phyloP scores from a whole-genome alignment of 2,113 vertebrate genomes.

The sheep (Ovis aries) region DNA sequence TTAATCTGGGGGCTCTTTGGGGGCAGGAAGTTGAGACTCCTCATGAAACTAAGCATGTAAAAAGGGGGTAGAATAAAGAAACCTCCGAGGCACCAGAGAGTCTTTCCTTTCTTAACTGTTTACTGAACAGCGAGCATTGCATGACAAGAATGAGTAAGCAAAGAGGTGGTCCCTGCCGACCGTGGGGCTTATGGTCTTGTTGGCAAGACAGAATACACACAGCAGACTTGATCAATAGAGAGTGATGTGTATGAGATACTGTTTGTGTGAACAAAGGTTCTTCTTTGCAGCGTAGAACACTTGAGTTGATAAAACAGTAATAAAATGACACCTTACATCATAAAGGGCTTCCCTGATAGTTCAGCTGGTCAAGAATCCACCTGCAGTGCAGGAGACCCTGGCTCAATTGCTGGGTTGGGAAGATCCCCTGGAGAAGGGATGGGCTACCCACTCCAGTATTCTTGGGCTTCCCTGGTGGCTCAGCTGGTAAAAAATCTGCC shows the following conservation, averaged over 20 bases:
- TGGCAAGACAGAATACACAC: neutral
- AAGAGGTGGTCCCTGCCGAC: accelerated
- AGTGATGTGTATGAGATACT: accelerated
- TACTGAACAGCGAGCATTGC: neutral
- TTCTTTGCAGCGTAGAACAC: neutral
- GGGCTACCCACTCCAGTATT: neutral
- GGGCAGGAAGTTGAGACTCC: neutral
- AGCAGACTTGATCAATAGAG: accelerated
- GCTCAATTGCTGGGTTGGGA: neutral
- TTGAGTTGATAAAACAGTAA: accelerated
- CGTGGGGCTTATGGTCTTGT: neutral
- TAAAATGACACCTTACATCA: accelerated
- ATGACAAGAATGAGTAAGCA: neutral
- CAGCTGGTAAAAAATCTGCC: neutral
- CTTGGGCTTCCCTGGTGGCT: neutral
- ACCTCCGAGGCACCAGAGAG: neutral
- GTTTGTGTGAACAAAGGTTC: neutral
- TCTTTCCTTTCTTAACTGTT: neutral
- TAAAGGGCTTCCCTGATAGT: neutral
- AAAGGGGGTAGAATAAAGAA: neutral
- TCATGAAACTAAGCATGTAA: neutral
- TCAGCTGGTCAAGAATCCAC: neutral
- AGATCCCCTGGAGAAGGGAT: neutral
- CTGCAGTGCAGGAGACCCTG: neutral
- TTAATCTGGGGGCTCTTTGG: neutral